Conservation (phyloP, 2,888 invertebrate species). For the Oegoconia quadripuncta region DNA sequence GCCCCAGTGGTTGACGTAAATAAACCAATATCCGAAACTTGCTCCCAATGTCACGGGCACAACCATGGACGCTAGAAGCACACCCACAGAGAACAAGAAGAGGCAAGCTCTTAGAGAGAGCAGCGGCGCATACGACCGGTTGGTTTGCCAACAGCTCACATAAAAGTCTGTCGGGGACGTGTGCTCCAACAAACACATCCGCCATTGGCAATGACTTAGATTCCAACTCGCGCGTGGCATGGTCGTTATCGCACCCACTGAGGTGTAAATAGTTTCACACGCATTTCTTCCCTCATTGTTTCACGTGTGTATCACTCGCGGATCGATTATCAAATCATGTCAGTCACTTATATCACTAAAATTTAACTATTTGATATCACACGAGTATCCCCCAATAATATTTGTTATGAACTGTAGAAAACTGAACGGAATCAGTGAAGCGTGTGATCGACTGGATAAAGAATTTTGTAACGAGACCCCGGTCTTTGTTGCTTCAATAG, state of each 20-base stretch:
- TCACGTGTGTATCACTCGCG: not conserved
- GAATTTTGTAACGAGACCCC: too few species aligned
- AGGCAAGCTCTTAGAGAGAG: slow-evolving; percentile 41
- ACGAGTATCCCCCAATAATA: slow-evolving; percentile 1
- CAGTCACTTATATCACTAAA: not conserved
- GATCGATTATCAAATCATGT: not conserved
- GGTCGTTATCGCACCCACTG: slow-evolving; percentile 1
- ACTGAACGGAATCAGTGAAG: slow-evolving; percentile 37
- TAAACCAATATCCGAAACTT: slow-evolving; percentile 57
- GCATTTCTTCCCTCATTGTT: not conserved
- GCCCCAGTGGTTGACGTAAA: slow-evolving; percentile 71
- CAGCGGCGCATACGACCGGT: slow-evolving; percentile 45
- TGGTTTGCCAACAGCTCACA: slow-evolving; percentile 58
- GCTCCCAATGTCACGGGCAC: slow-evolving; percentile 35
- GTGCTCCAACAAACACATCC: slow-evolving; percentile 44
- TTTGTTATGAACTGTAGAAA: slow-evolving; percentile 39
- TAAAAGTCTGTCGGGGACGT: slow-evolving; percentile 50
- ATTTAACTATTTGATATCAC: slow-evolving; percentile 8
- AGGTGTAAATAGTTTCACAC: not conserved
- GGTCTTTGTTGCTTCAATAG: slow-evolving; percentile 34
- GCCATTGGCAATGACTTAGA: slow-evolving; percentile 40
- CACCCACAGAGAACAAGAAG: slow-evolving; percentile 45
- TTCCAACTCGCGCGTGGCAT: slow-evolving; percentile 34
- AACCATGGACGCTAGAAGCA: slow-evolving; percentile 38
- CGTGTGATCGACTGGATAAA: slow-evolving; percentile 38